A percentile compares a stretch with the other conserved stretches of the same genome.
Evolutionary conservation across 2,113 vertebrate species (phyloP).

Genomic region (Pomatorhinus ruficollis): DNA sequence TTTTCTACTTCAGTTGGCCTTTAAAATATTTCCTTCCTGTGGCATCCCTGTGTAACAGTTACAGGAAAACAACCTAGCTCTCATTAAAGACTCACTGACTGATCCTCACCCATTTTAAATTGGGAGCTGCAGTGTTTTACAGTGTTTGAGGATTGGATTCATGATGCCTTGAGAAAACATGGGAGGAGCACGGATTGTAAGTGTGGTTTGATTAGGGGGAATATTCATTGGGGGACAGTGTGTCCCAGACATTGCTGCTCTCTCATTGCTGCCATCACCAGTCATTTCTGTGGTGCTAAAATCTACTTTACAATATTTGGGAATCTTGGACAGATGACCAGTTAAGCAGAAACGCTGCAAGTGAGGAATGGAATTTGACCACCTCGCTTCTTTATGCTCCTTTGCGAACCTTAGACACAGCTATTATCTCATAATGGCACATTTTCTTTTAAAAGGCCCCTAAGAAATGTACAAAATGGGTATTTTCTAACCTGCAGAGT

Average conservation of each 20-base stretch:
- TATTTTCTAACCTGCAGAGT: not conserved
- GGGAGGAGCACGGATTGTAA: not conserved
- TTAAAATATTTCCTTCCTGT: not conserved
- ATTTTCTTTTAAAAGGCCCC: not conserved
- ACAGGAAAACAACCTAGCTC: not conserved
- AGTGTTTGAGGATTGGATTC: not conserved
- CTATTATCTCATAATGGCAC: conserved; percentile 8
- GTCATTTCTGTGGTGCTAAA: not conserved
- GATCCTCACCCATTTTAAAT: conserved; percentile 1
- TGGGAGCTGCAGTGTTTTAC: conserved; percentile 22
- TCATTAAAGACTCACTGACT: not conserved
- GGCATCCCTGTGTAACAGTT: not conserved
- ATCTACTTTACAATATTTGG: not conserved
- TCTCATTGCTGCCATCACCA: not conserved
- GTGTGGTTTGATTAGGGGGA: not conserved
- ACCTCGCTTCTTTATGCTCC: conserved; percentile 42
- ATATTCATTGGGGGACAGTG: not conserved
- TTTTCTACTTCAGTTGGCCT: not conserved
- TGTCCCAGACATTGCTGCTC: conserved; percentile 31
- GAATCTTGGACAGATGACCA: conserved; percentile 4
- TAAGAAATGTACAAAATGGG: not conserved
- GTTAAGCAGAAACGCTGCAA: conserved; percentile 34
- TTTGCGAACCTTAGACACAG: conserved; percentile 46
- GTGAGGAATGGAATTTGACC: not conserved
- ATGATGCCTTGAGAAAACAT: not conserved